phyloP scores from a whole-genome alignment of 2,888 invertebrate species.

The Monopis laevigella region DNA sequence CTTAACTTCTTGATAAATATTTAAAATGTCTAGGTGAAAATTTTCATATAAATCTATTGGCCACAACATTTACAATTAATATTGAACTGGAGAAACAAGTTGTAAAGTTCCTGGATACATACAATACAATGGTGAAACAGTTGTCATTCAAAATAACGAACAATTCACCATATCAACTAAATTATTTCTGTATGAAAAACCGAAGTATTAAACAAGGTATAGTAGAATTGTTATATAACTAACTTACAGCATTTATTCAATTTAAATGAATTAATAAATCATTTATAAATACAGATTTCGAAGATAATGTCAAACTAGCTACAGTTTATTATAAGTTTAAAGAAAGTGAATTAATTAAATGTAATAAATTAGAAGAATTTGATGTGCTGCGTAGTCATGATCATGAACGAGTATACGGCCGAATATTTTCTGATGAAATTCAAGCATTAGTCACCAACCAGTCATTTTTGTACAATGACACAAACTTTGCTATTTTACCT shows the following conservation, averaged over 20 bases:
- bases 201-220: slow-evolving; percentile 44
- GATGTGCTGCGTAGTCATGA: slow-evolving; percentile 49
- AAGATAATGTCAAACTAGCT: slow-evolving; percentile 50
- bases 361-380: slow-evolving; percentile 41
- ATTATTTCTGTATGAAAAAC: slow-evolving; percentile 68
- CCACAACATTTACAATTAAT: slow-evolving; percentile 49
- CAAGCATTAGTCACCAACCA: slow-evolving; percentile 50
- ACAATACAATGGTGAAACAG: slow-evolving; percentile 63
- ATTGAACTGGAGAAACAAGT: slow-evolving; percentile 57
- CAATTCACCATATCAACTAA: slow-evolving; percentile 58
- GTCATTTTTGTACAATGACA: slow-evolving; percentile 38
- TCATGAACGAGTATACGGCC: slow-evolving; percentile 48
- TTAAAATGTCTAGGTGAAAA: slow-evolving; percentile 49
- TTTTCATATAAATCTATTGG: slow-evolving; percentile 46
- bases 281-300: slow-evolving; percentile 35
- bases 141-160: slow-evolving; percentile 61
- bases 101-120: slow-evolving; percentile 66
- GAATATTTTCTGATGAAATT: slow-evolving; percentile 54
- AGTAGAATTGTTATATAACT: neutral
- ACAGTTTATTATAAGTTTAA: slow-evolving; percentile 41
- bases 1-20: too few species aligned
- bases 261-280: too few species aligned
- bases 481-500: slow-evolving; percentile 62
- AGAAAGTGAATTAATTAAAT: slow-evolving; percentile 40
- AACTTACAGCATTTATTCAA: neutral